These are phyloP conservation scores for Liasis olivaceus DNA, from an alignment of 2,797 vertebrate species.

Conservation along the genomic window DNA sequence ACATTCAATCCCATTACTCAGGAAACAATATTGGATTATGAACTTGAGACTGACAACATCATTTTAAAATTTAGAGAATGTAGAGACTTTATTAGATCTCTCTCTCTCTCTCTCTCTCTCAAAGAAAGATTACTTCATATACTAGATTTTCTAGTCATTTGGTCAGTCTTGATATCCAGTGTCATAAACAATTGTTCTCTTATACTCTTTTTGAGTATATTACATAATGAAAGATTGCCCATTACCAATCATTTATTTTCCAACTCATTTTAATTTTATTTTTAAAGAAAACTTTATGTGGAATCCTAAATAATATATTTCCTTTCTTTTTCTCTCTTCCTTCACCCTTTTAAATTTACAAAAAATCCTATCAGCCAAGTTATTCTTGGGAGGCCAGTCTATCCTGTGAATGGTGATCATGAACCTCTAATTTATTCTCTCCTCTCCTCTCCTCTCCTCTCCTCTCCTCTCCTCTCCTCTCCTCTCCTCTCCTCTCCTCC, in stretches of 20 bases:
- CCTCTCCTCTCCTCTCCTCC: background rate
- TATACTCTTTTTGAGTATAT: background rate
- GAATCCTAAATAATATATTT: background rate
- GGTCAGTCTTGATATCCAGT: background rate
- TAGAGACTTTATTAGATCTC: conserved; percentile 1
- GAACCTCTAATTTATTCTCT: background rate
- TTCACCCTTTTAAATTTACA: background rate
- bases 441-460: background rate
- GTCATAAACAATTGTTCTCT: background rate
- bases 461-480: too few species aligned
- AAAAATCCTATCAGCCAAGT: background rate
- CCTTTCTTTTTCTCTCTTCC: background rate
- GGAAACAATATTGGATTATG: conserved; percentile 13
- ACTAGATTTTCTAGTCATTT: conserved; percentile 8
- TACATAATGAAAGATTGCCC: background rate
- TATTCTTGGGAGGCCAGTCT: background rate
- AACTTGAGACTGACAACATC: conserved; percentile 4
- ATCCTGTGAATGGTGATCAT: background rate
- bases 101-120: background rate
- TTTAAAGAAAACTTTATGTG: background rate
- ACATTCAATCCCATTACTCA: background rate
- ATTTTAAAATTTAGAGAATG: conserved; percentile 10
- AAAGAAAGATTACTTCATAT: background rate
- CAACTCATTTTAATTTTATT: background rate
- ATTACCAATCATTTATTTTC: background rate